Conservation (phyloP, 2,113 vertebrate species). For the Clarias batrachus region DNA sequence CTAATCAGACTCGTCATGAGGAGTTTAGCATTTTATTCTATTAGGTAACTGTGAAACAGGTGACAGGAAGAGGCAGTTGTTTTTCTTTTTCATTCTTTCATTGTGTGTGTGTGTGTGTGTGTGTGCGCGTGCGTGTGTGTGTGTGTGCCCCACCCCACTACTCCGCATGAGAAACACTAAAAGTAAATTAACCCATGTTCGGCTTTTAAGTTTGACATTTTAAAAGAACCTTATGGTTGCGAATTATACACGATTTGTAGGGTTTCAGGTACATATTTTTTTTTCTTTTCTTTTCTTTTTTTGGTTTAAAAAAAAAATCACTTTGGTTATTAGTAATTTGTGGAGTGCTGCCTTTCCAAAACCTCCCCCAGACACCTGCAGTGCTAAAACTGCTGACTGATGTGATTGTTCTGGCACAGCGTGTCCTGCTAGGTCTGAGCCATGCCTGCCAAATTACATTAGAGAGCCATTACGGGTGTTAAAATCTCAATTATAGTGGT, state of each 20-base stretch:
- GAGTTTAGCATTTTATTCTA: background rate
- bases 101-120: background rate
- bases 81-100: background rate
- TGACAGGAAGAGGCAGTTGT: background rate
- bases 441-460: background rate
- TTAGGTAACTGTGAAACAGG: background rate
- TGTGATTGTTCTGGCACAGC: conserved; percentile 30
- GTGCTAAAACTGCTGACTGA: conserved; percentile 11
- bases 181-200: background rate
- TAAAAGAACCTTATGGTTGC: background rate
- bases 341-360: conserved; percentile 2
- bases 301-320: background rate
- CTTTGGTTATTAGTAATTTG: background rate
- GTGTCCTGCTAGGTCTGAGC: conserved; percentile 17
- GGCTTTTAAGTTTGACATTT: background rate
- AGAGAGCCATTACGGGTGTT: conserved; percentile 20
- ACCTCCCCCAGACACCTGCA: conserved; percentile 14
- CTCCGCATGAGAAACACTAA: background rate
- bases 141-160: background rate
- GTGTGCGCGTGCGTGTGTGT: background rate
- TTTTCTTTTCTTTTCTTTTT: background rate
- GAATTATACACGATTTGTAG: background rate
- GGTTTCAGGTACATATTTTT: background rate
- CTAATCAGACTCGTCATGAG: background rate
- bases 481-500: conserved; percentile 23